These are phyloP conservation scores for Blera fallax DNA, from an alignment of 2,888 invertebrate species.

Conservation along the genomic window DNA sequence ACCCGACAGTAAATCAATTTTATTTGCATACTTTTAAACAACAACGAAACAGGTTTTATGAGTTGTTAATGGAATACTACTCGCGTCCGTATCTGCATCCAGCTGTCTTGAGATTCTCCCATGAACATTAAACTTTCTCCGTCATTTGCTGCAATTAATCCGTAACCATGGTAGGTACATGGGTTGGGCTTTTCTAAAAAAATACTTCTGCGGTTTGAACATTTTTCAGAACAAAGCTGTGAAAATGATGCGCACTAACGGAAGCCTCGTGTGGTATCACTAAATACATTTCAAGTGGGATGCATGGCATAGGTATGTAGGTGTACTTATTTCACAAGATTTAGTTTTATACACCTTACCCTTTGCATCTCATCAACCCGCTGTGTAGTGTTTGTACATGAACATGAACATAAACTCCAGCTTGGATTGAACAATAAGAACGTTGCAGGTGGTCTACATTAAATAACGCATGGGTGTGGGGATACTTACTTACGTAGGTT, in stretches of 20 bases:
- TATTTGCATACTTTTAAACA: background rate
- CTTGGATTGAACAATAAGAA: slow-evolving; percentile 22
- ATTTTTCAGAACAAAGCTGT: slow-evolving; percentile 56
- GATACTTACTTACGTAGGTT: too few relatives aligned
- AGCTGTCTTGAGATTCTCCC: background rate
- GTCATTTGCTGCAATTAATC: background rate
- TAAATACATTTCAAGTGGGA: slow-evolving; percentile 15
- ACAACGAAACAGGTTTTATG: background rate
- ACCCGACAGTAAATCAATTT: too few relatives aligned
- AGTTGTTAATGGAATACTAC: background rate
- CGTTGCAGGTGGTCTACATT: slow-evolving; percentile 8
- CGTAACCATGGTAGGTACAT: background rate
- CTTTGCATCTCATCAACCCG: slow-evolving; percentile 29
- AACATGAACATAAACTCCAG: background rate
- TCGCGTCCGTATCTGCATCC: background rate
- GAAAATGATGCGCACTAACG: slow-evolving; percentile 1
- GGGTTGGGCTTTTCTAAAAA: background rate
- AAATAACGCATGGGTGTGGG: too few relatives aligned
- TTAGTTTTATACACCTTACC: background rate
- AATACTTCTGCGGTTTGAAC: slow-evolving; percentile 10
- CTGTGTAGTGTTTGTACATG: background rate
- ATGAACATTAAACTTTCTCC: slow-evolving; percentile 5
- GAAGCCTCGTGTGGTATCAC: slow-evolving; percentile 11
- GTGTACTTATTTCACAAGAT: slow-evolving; percentile 34
- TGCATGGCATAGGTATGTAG: slow-evolving; percentile 28